Evolutionary conservation across 2,888 invertebrate species (phyloP), one percentile per base, ranked within the genome.

Genomic region (Choreutis nemorana): DNA sequence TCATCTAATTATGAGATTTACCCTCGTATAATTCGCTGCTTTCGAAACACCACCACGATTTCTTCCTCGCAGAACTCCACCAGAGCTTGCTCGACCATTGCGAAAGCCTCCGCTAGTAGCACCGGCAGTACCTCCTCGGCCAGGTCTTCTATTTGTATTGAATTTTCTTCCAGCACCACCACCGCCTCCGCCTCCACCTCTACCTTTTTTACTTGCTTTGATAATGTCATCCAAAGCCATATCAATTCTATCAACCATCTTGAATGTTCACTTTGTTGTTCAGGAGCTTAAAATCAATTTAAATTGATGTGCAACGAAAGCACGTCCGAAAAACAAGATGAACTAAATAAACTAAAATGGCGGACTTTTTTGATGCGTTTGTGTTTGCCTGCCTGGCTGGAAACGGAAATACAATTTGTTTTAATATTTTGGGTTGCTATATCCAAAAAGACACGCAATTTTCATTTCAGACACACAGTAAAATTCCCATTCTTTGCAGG

Each of bases 191-290:
- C 81, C 66, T 26, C 83, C 79, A 41, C 85, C 82, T 40, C 87
- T 80, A 38, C 86, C 83, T 36, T 82, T 81, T 73, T 88, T 91
- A 48, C 83, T 89, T 55, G 87, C 87, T 80, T 92, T 96, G 52
- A 97, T 97, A 36, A 97, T 95, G 48, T 97, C 97, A 66, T 97
- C 97, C 46, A 97, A 83, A 57, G 96, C 95, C 92, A 97, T 91
- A 73, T 97, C 97, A 70, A 97, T 92, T 82, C 92, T 94, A 59
- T 94, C 93, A 52, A 89, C 90, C 94, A 94, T 94, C 71, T 82
- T 87, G 46, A 52, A 15, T 11, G 13, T 14, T 29, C n/a, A n/a
- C n/a, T n/a, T n/a, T n/a, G n/a, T n/a, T n/a, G n/a, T n/a, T n/a
- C n/a, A n/a, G n/a, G n/a, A n/a, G n/a, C n/a, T n/a, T n/a, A n/a